Conservation (phyloP, 2,888 invertebrate species). For the Mythimna loreyi region DNA sequence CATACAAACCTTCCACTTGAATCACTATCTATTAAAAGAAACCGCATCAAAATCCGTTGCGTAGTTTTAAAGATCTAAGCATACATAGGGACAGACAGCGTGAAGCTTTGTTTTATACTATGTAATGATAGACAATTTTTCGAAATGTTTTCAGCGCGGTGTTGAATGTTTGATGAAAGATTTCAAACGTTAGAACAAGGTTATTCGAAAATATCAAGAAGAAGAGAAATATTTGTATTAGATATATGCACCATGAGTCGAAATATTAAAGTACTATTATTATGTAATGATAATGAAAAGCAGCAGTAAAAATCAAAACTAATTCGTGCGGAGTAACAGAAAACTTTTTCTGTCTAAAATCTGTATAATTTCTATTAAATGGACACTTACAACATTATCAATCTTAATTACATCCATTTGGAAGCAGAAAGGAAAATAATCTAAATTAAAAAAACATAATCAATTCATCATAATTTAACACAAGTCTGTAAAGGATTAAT, state of each 20-base stretch:
- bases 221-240: neutral
- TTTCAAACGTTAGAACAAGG: neutral
- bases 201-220: conserved; percentile 1
- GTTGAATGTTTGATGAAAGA: conserved; percentile 20
- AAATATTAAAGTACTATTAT: conserved; percentile 20
- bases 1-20: no score
- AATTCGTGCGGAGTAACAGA: conserved; percentile 8
- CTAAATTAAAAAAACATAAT: conserved; percentile 26
- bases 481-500: neutral
- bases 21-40: no score
- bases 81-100: no score
- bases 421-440: conserved; percentile 63
- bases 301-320: conserved; percentile 29
- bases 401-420: conserved; percentile 69
- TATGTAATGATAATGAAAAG: conserved; percentile 25
- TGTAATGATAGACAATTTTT: neutral
- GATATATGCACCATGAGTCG: neutral
- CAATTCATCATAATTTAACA: neutral
- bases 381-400: conserved; percentile 61
- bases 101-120: no score
- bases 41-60: no score
- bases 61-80: no score
- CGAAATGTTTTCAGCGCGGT: neutral
- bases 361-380: conserved; percentile 23
- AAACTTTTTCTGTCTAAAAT: neutral